Evolutionary conservation across 1,140 invertebrate genomes (phyloP).

Genomic region (Campoletis sonorensis): DNA sequence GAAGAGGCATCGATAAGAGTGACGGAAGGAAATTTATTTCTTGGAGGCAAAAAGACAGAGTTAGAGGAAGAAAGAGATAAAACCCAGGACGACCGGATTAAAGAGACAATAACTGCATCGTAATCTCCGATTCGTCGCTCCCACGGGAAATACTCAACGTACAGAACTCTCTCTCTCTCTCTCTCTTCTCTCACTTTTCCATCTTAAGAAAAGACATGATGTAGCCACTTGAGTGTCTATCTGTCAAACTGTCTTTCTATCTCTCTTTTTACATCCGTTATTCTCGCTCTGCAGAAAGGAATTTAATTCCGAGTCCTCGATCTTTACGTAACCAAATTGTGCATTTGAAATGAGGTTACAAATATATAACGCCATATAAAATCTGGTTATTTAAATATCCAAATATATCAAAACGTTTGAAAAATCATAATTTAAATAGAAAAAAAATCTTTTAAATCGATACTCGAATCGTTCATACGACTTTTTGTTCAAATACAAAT

Average conservation of each 20-base stretch:
- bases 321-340: no score
- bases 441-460: no score
- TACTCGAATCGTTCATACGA: no score
- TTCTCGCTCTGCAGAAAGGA: slow-evolving; percentile 9
- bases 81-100: slow-evolving; percentile 26
- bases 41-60: not conserved
- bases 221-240: slow-evolving; percentile 7
- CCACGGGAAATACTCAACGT: slow-evolving; percentile 39
- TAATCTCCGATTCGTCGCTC: slow-evolving; percentile 45
- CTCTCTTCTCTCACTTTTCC: slow-evolving; percentile 31
- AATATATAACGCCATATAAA: no score
- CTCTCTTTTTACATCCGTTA: not conserved
- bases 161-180: not conserved
- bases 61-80: not conserved
- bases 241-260: not conserved
- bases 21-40: slow-evolving; percentile 7
- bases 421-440: no score
- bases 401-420: not conserved
- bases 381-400: not conserved
- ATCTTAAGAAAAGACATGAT: slow-evolving; percentile 13
- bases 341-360: no score
- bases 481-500: no score
- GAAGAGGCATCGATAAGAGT: not conserved
- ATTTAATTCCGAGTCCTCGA: slow-evolving; percentile 14
- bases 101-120: slow-evolving; percentile 46